Conservation (phyloP, 2,113 vertebrate species). For the Bubo bubo region DNA sequence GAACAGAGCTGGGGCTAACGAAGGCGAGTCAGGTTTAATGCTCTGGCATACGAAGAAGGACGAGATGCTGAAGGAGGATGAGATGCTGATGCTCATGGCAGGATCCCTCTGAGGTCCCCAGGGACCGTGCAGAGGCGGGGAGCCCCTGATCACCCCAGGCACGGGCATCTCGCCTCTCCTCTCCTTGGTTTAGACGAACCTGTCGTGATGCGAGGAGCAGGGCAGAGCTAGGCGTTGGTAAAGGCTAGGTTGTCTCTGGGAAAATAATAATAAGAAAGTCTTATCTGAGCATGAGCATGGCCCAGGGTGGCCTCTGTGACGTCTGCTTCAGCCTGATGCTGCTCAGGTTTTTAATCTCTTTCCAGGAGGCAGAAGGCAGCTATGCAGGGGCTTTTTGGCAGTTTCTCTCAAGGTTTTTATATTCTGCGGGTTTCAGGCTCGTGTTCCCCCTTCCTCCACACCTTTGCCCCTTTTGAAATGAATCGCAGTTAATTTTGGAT, state of each 20-base stretch:
- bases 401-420: conserved; percentile 39
- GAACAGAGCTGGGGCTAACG: not conserved
- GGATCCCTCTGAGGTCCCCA: not conserved
- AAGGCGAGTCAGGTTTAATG: not conserved
- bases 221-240: not conserved
- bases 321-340: conserved; percentile 18
- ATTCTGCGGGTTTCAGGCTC: not conserved
- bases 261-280: not conserved
- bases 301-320: not conserved
- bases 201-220: fast-evolving
- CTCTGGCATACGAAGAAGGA: not conserved
- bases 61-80: not conserved
- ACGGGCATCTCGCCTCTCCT: not conserved
- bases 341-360: conserved; percentile 43
- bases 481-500: conserved; percentile 49
- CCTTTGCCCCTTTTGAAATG: conserved; percentile 16
- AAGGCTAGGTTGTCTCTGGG: not conserved
- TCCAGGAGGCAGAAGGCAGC: conserved; percentile 35
- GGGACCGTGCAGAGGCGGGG: fast-evolving
- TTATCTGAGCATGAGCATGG: conserved; percentile 35
- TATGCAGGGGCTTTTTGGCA: conserved; percentile 37
- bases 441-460: not conserved
- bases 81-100: not conserved
- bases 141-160: not conserved
- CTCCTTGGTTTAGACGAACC: not conserved